These are phyloP conservation scores for Caenorhabditis drosophilae DNA, from an alignment of 2,888 invertebrate species.

Conservation along the genomic window DNA sequence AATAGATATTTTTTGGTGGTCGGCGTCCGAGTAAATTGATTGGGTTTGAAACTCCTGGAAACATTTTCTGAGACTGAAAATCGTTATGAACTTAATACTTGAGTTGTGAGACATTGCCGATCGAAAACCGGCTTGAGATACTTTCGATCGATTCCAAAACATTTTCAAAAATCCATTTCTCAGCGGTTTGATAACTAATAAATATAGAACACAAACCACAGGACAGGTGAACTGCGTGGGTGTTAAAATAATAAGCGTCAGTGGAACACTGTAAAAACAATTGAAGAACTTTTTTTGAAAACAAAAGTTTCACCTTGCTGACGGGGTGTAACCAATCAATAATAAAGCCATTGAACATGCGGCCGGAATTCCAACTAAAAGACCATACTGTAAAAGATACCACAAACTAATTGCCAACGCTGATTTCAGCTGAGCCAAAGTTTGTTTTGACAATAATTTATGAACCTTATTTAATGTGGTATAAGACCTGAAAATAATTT, in stretches of 20 bases:
- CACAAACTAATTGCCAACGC: constrained; percentile 26
- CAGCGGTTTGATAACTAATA: constrained; percentile 27
- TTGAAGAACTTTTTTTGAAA: too few relatives aligned
- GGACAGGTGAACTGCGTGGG: constrained; percentile 36
- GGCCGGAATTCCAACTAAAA: constrained; percentile 30
- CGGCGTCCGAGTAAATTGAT: too few relatives aligned
- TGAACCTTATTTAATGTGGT: constrained; percentile 21
- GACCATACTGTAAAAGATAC: constrained; percentile 29
- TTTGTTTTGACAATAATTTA: constrained; percentile 18
- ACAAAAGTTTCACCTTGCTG: constrained; percentile 5
- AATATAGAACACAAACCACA: constrained; percentile 18
- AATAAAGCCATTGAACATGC: constrained; percentile 18
- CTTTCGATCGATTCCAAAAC: too few relatives aligned
- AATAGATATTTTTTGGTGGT: too few relatives aligned
- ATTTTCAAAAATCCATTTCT: constrained; percentile 20
- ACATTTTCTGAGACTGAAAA: too few relatives aligned
- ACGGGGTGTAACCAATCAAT: constrained; percentile 13
- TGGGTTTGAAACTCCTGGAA: too few relatives aligned
- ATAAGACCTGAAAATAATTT: constrained; percentile 8
- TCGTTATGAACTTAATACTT: too few relatives aligned
- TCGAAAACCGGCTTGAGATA: too few relatives aligned
- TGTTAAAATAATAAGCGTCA: constrained; percentile 20
- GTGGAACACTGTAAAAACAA: constrained; percentile 30
- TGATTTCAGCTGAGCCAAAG: constrained; percentile 18
- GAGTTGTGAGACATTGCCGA: too few relatives aligned